phyloP scores from a whole-genome alignment of 2,113 vertebrate species.

The Drymodes brunneopygia region DNA sequence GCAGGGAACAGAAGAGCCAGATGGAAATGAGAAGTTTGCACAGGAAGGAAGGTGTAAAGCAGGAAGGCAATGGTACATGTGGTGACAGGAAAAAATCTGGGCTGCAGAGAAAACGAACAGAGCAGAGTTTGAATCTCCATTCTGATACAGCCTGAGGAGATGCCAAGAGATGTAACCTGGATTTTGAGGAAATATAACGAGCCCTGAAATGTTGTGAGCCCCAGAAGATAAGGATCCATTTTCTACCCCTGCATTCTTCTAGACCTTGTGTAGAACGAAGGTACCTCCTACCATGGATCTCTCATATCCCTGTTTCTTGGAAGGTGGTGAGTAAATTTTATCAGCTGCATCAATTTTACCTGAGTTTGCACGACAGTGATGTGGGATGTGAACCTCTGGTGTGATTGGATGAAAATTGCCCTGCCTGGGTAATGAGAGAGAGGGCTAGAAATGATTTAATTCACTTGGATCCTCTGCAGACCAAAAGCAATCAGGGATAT shows the following conservation, averaged over 20 bases:
- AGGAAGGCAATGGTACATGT: neutral
- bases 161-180: neutral
- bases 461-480: neutral
- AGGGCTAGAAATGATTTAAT: neutral
- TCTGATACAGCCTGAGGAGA: neutral
- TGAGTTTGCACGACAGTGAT: neutral
- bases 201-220: rapidly evolving
- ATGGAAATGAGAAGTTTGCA: neutral
- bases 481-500: neutral
- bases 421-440: neutral
- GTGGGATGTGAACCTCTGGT: neutral
- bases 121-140: neutral
- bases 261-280: neutral
- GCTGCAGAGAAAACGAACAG: neutral
- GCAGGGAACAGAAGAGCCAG: neutral
- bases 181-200: neutral
- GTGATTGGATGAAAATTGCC: neutral
- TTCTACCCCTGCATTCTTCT: neutral
- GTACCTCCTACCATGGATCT: neutral
- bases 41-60: neutral
- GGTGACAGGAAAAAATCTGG: neutral
- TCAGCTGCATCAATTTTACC: neutral
- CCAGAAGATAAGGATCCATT: neutral
- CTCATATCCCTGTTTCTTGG: neutral
- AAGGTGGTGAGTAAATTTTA: neutral